Base-by-base conservation (phyloP, 2,797 vertebrate species). In the Acanthiza pusilla region DNA sequence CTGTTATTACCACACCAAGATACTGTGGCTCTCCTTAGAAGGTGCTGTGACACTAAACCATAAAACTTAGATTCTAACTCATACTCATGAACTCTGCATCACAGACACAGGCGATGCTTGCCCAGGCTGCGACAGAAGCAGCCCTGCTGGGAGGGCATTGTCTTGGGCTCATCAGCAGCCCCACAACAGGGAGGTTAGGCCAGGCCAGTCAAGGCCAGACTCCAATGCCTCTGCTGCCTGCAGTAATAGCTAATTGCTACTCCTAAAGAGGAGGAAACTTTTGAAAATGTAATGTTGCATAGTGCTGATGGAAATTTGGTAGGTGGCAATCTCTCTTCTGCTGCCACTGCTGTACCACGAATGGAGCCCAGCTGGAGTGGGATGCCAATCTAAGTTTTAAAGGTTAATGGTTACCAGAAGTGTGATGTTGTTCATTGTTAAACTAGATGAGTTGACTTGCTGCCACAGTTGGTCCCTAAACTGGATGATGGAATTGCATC, bases 71-170 rank as follows among this genome's bases (percentile, higher is more conserved):
- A 11, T 75, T 36, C 53, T 38, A 42, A 70, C 16, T 53, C 18
- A 27, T 60, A 1, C 30, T 76, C 1, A 0, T 32, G 48, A 77
- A 14, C 29, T 88, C 80, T 34, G 20, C 19, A 13, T 60, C 75
- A 45, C 27, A 75, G 34, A 40, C n/a, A 87, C 23, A 36, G 47
- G 61, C 2, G 6, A 30, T 9, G 1, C 15, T 67, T 73, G 16
- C 55, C 77, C 0, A 0, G 47, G 58, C 48, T 79, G n/a, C 25
- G 36, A 10, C 0, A 53, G 76, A 68, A 42, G 30, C 34, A 73
- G 10, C 43, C 23, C 42, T 40, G 23, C 12, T 11, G 1, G 43
- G 26, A 27, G 58, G 9, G 21, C 51, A n/a, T 50, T 58, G 26
- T 36, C 25, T 25, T 29, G 76, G 27, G 29, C 34, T 92, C 32